Evolutionary conservation across 2,888 invertebrate species (phyloP).

Genomic region (Geotrupes spiniger): DNA sequence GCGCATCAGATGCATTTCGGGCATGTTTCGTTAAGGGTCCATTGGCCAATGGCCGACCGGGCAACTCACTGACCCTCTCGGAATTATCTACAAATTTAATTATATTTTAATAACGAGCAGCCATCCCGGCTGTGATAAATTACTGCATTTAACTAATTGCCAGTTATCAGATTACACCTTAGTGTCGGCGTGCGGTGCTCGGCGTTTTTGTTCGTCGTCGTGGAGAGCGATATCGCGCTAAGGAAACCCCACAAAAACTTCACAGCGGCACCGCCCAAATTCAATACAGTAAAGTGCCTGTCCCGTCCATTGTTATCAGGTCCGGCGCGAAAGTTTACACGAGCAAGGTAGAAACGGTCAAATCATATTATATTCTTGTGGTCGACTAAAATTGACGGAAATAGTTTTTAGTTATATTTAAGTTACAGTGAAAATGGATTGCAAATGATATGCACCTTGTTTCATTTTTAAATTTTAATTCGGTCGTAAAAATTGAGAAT

Average conservation of each 20-base stretch:
- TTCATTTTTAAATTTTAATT: no score
- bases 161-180: conserved; percentile 49
- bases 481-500: no score
- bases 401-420: no score
- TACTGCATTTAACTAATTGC: conserved; percentile 51
- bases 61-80: conserved; percentile 40
- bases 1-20: no score
- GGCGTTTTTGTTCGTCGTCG: conserved; percentile 26
- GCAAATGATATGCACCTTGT: no score
- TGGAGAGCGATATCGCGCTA: conserved; percentile 35
- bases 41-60: conserved; percentile 1
- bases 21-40: conserved; percentile 6
- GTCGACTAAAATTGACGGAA: no score
- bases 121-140: conserved; percentile 46
- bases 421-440: no score
- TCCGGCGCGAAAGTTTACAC: conserved; percentile 25
- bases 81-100: conserved; percentile 49
- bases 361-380: no score
- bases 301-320: conserved; percentile 17
- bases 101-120: conserved; percentile 47
- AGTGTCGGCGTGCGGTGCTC: conserved; percentile 26
- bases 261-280: conserved; percentile 44
- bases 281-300: conserved; percentile 52
- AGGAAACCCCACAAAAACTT: conserved; percentile 42
- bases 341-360: conserved; percentile 11